Percentiles rank a stretch among this genome's conserved stretches.
Evolutionary conservation across 2,113 vertebrate genomes (phyloP).

Genomic region (Ptilorrhoa leucosticta): DNA sequence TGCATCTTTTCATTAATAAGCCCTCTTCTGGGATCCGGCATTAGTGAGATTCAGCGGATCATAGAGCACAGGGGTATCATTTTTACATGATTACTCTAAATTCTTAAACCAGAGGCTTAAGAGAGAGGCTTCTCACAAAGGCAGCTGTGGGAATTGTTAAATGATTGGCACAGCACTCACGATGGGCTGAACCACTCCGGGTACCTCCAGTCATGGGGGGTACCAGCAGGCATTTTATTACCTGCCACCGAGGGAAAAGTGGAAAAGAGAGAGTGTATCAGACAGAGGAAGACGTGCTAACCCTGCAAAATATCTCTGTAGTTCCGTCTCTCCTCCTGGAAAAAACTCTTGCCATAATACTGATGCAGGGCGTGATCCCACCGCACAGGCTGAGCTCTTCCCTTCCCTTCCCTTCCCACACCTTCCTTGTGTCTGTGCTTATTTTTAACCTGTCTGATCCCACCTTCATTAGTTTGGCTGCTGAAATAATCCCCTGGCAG

Average conservation of each 20-base stretch:
- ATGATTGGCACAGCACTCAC: slow-evolving; percentile 81
- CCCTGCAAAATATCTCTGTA: not conserved
- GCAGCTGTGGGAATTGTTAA: slow-evolving; percentile 86
- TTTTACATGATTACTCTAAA: slow-evolving; percentile 91
- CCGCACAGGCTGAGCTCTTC: not conserved
- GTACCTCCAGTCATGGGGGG: slow-evolving; percentile 60
- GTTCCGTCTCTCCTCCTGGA: not conserved
- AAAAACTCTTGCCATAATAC: not conserved
- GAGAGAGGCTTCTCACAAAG: slow-evolving; percentile 83
- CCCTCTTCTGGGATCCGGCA: slow-evolving; percentile 83
- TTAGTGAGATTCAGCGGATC: slow-evolving; percentile 82
- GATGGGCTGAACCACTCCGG: slow-evolving; percentile 70
- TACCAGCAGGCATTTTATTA: slow-evolving; percentile 52
- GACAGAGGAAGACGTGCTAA: not conserved
- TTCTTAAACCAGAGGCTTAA: slow-evolving; percentile 88
- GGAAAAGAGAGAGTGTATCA: not conserved
- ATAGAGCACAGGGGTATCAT: slow-evolving; percentile 84
- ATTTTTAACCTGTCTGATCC: not conserved
- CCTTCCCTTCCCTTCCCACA: not conserved
- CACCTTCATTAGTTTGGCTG: not conserved
- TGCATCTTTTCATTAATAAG: slow-evolving; percentile 84
- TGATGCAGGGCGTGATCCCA: not conserved
- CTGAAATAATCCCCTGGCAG: not conserved
- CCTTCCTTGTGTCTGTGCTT: not conserved
- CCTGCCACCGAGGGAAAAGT: not conserved